Conservation (phyloP, 2,888 invertebrate genomes). For the Odontothrips loti region DNA sequence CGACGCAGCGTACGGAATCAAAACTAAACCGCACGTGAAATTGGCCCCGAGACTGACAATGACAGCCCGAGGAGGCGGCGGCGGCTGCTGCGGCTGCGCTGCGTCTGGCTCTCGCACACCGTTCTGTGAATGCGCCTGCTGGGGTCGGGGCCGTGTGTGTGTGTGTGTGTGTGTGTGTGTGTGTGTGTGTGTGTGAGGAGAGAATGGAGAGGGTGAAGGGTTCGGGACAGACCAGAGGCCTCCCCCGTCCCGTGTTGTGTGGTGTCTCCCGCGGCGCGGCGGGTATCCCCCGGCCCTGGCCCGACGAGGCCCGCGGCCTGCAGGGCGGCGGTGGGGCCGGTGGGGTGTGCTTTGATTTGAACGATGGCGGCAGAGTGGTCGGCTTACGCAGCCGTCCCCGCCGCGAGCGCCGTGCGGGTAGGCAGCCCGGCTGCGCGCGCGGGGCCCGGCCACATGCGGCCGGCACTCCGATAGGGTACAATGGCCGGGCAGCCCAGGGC, state of each 20-base stretch:
- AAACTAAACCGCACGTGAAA: slow-evolving; percentile 26
- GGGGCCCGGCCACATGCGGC: too few relatives aligned
- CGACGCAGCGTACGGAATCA: slow-evolving; percentile 38
- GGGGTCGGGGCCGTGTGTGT: neutral
- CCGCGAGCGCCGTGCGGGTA: too few relatives aligned
- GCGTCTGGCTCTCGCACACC: too few relatives aligned
- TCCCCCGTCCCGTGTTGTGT: neutral
- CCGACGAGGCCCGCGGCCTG: too few relatives aligned
- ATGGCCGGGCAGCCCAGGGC: neutral
- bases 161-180: neutral
- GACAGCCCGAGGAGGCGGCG: neutral
- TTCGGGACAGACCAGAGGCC: neutral
- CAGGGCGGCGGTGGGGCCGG: neutral
- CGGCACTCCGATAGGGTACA: neutral
- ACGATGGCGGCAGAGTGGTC: too few relatives aligned
- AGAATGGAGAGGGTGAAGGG: neutral
- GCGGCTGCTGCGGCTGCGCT: too few relatives aligned
- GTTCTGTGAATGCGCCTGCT: too few relatives aligned
- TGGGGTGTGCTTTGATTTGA: too few relatives aligned
- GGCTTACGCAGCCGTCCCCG: too few relatives aligned
- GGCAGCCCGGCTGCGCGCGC: too few relatives aligned
- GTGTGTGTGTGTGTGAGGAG: neutral
- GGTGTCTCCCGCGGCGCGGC: neutral
- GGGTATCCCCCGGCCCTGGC: too few relatives aligned
- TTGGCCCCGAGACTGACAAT: slow-evolving; percentile 24